These are phyloP conservation scores for Drosophila quadrilineata DNA, from an alignment of 1,140 invertebrate genomes.

Conservation along the genomic window DNA sequence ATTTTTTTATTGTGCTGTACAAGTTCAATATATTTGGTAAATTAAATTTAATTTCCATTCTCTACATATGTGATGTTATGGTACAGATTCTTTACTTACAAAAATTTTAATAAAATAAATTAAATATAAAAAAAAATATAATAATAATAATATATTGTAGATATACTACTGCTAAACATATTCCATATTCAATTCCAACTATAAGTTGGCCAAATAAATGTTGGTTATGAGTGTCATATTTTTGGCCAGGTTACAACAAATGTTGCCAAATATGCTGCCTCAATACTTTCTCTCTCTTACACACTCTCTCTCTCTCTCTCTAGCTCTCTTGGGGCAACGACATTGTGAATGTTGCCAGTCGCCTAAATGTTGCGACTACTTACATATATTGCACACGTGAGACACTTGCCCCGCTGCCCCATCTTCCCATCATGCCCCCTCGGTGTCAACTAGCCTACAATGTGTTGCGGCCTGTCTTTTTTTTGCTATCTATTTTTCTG, in stretches of 20 bases:
- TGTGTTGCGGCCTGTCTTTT: slow-evolving; percentile 15
- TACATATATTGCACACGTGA: slow-evolving; percentile 48
- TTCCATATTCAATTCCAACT: slow-evolving; percentile 21
- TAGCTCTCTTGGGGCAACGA: slow-evolving; percentile 12
- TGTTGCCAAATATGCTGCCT: too few relatives aligned
- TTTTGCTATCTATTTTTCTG: slow-evolving; percentile 8
- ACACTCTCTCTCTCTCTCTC: too few relatives aligned
- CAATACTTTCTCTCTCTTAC: slow-evolving; percentile 3
- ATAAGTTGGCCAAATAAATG: too few relatives aligned
- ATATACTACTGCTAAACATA: too few relatives aligned
- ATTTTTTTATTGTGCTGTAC: too few relatives aligned
- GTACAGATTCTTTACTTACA: too few relatives aligned
- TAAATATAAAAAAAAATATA: too few relatives aligned
- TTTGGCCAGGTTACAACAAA: slow-evolving; percentile 18
- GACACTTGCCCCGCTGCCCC: neutral
- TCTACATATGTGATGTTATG: too few relatives aligned
- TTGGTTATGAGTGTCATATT: too few relatives aligned
- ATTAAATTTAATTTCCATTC: too few relatives aligned
- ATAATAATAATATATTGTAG: too few relatives aligned
- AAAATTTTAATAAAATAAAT: neutral
- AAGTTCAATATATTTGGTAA: too few relatives aligned
- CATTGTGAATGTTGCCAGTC: slow-evolving; percentile 17
- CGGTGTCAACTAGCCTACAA: neutral
- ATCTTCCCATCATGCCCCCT: neutral
- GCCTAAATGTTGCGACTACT: slow-evolving; percentile 48